Percentiles rank a stretch among this genome's conserved stretches.
Evolutionary conservation across 2,797 vertebrate genomes (phyloP).

Genomic region (Agapornis canus): DNA sequence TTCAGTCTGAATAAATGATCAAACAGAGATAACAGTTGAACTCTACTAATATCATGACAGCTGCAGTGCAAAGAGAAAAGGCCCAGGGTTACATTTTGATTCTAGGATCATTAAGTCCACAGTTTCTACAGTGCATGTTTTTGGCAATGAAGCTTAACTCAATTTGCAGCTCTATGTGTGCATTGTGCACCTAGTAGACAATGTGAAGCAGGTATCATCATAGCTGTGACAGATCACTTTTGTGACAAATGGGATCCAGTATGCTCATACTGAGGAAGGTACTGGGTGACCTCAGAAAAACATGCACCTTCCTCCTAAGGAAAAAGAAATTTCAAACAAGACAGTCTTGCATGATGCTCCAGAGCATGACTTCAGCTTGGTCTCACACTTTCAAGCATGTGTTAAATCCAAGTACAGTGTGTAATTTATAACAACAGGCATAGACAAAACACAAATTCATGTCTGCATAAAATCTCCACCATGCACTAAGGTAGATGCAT

Average conservation of each 20-base stretch:
- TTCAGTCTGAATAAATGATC: neutral
- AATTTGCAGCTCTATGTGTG: neutral
- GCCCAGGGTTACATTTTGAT: neutral
- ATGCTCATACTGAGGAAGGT: neutral
- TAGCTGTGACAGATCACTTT: neutral
- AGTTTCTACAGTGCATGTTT: neutral
- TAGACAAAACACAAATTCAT: neutral
- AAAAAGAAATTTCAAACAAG: neutral
- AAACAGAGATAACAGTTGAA: neutral
- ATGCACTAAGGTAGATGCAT: neutral
- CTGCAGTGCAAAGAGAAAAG: neutral
- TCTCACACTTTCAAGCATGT: neutral
- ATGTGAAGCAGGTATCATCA: neutral
- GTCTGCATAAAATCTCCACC: neutral
- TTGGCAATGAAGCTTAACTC: neutral
- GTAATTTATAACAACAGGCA: neutral
- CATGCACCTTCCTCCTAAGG: neutral
- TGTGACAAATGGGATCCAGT: neutral
- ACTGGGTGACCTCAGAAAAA: neutral
- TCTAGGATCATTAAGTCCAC: neutral
- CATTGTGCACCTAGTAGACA: rapidly evolving
- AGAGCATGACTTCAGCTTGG: neutral
- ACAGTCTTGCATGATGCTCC: neutral
- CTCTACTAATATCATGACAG: neutral
- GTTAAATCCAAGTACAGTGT: neutral